phyloP scores from a whole-genome alignment of 2,113 vertebrate species.

The Physeter macrocephalus region DNA sequence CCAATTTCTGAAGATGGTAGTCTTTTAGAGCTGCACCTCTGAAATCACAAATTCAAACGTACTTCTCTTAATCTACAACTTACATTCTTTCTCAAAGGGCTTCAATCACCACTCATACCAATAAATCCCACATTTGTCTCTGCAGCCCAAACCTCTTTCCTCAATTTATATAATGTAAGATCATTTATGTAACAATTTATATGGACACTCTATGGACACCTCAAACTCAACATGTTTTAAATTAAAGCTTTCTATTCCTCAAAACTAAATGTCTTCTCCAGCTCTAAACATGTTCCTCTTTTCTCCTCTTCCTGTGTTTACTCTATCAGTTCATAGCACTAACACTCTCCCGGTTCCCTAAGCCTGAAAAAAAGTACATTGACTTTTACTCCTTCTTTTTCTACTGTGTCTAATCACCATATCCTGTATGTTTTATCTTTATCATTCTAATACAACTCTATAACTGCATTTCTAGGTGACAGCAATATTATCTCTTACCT shows the following conservation, averaged over 20 bases:
- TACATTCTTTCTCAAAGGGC: not conserved
- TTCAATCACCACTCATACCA: not conserved
- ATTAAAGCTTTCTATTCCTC: not conserved
- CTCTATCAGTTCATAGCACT: not conserved
- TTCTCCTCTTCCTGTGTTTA: not conserved
- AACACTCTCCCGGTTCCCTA: not conserved
- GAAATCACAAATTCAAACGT: conserved; percentile 19
- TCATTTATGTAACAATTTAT: not conserved
- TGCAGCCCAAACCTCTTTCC: not conserved
- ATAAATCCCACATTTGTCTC: not conserved
- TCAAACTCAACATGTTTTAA: not conserved
- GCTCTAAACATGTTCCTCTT: not conserved
- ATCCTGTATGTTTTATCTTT: not conserved
- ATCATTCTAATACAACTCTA: not conserved
- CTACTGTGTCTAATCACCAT: not conserved
- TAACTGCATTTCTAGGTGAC: not conserved
- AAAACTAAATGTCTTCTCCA: not conserved
- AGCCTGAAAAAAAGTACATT: not conserved
- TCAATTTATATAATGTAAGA: not conserved
- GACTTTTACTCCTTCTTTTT: not conserved
- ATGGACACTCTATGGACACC: not conserved
- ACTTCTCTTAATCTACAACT: not conserved
- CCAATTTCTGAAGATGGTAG: not conserved
- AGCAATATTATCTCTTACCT: not conserved
- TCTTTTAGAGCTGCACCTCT: not conserved